phyloP scores from a whole-genome alignment of 2,113 vertebrate genomes.

The Rattus rattus region DNA sequence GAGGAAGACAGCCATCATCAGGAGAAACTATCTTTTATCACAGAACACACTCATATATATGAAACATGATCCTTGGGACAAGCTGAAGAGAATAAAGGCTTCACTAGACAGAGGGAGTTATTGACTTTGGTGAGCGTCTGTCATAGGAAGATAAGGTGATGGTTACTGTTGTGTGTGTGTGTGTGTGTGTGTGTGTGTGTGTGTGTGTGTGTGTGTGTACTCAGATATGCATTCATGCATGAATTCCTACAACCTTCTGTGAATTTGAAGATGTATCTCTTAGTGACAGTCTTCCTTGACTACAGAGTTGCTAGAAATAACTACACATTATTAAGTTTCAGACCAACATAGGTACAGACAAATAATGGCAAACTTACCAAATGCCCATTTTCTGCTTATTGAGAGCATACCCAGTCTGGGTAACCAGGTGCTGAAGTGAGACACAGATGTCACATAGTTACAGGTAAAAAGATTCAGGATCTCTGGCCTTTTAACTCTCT shows the following conservation, averaged over 20 bases:
- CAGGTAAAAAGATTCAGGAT: too few relatives aligned
- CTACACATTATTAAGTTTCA: neutral
- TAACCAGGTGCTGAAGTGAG: too few relatives aligned
- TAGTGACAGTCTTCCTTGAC: neutral
- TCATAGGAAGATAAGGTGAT: conserved; percentile 52
- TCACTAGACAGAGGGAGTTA: neutral
- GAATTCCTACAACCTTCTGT: neutral
- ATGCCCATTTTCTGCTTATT: neutral
- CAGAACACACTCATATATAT: neutral
- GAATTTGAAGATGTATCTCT: neutral
- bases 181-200: too few relatives aligned
- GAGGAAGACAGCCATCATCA: neutral
- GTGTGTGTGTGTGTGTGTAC: too few relatives aligned
- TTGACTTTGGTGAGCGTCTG: conserved; percentile 47
- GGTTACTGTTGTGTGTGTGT: neutral
- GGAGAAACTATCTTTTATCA: conserved; percentile 56
- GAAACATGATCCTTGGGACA: neutral
- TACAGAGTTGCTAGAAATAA: neutral
- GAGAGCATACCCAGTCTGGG: too few relatives aligned
- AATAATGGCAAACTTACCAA: neutral
- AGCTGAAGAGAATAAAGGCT: neutral
- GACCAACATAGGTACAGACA: neutral
- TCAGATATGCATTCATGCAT: too few relatives aligned
- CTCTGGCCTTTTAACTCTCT: too few relatives aligned
- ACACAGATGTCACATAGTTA: too few relatives aligned